These are phyloP conservation scores for Phaethon lepturus DNA, from an alignment of 2,113 vertebrate species.

Conservation along the genomic window DNA sequence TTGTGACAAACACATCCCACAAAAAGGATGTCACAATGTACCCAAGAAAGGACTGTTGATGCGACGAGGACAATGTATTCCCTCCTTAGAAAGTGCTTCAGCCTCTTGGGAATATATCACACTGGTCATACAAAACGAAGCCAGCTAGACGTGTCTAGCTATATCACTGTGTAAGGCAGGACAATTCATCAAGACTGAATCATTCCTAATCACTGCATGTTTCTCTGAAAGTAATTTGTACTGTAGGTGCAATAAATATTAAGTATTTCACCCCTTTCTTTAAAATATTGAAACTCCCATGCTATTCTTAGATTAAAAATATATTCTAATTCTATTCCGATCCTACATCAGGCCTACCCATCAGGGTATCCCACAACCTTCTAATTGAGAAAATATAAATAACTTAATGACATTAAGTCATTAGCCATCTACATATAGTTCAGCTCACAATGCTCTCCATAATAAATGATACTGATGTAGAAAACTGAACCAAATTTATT, in stretches of 20 bases:
- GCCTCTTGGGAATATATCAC: not conserved
- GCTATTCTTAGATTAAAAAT: not conserved
- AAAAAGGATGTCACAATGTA: conserved; percentile 9
- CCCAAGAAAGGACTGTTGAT: conserved; percentile 1
- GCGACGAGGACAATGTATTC: not conserved
- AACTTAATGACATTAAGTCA: not conserved
- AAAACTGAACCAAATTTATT: not conserved
- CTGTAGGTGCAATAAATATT: not conserved
- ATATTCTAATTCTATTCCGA: not conserved
- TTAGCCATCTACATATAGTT: not conserved
- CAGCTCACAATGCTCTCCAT: not conserved
- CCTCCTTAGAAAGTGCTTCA: not conserved
- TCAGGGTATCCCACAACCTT: not conserved
- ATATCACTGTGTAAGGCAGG: not conserved
- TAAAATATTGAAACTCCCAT: not conserved
- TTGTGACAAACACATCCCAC: not conserved
- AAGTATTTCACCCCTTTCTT: not conserved
- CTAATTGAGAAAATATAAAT: not conserved
- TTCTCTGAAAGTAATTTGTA: not conserved
- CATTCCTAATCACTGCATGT: not conserved
- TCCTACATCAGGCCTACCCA: not conserved
- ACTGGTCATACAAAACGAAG: not conserved
- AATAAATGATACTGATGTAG: not conserved
- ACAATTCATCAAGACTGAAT: not conserved
- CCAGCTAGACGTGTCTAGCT: not conserved